Base-by-base conservation (phyloP, 2,113 vertebrate genomes). In the Lota lota region DNA sequence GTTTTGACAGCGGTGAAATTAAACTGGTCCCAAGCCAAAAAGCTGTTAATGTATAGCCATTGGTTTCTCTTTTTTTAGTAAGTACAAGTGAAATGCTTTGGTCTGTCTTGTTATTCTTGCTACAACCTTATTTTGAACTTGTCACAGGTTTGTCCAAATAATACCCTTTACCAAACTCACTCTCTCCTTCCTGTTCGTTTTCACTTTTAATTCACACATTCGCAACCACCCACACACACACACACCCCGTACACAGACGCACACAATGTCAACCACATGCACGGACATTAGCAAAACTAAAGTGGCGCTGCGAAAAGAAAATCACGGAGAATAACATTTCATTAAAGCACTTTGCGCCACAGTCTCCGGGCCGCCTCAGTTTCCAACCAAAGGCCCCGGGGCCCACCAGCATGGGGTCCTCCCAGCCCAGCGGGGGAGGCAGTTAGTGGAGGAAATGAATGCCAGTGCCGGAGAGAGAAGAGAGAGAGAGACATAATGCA, bases 391-490 rank as follows among this genome's bases (percentile, higher is more conserved):
- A 40, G 54, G 17, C 0, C 18, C 64, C 62, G 61, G 18, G 61
- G 61, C 14, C 58, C 64, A 65, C 73, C 57, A 62, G 73, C 66
- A 22, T 61, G 70, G 22, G 58, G 71, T 64, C 72, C 66, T n/a
- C 63, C 69, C 24, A 33, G 59, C 83, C 10, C 83, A 76, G 79
- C 72, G 47, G 76, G 33, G 20, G 66, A 62, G 21, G 61, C 74
- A 65, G 72, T 77, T 70, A 72, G 68, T n/a, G 40, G 50, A 70
- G 62, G 66, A 80, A 79, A 81, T 77, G 74, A 70, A 70, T 19
- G n/a, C 60, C 19, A 64, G 61, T 53, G 21, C 60, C 21, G 14
- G 28, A 28, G 62, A 59, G 67, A 65, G 62, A 78, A 47, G 40
- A 47, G 40, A 47, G 7, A 11, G 40, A 47, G 40, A 11, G 40